Conservation (phyloP, 2,888 invertebrate species). For the Sisyra terminalis region DNA sequence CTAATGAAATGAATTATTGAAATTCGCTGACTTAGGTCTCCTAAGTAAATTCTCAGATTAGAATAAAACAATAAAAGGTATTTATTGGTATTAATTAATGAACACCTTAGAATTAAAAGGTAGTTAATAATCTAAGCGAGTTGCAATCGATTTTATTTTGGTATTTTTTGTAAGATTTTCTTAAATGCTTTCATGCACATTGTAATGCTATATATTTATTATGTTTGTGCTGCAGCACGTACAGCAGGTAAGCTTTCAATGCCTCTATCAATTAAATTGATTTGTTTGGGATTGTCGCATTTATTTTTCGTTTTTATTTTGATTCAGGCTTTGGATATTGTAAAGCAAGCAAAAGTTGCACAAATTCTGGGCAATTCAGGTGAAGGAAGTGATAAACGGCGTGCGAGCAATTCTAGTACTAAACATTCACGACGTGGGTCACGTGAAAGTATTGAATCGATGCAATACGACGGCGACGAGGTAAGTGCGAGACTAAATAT, state of each 20-base stretch:
- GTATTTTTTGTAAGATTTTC: too few relatives aligned
- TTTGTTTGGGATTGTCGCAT: neutral
- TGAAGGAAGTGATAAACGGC: slow-evolving; percentile 31
- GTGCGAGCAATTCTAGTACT: slow-evolving; percentile 21
- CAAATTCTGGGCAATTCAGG: slow-evolving; percentile 46
- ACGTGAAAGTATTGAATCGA: slow-evolving; percentile 53
- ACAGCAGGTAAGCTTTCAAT: slow-evolving; percentile 39
- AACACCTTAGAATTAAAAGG: too few relatives aligned
- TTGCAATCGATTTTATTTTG: too few relatives aligned
- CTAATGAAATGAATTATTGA: too few relatives aligned
- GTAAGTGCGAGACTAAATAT: slow-evolving; percentile 36
- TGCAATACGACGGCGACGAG: slow-evolving; percentile 58
- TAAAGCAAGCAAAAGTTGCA: slow-evolving; percentile 77
- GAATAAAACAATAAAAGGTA: too few relatives aligned
- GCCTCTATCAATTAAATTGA: neutral
- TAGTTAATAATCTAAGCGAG: too few relatives aligned
- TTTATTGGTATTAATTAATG: too few relatives aligned
- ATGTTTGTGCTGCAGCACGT: slow-evolving; percentile 37
- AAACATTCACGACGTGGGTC: slow-evolving; percentile 52
- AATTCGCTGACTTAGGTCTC: too few relatives aligned
- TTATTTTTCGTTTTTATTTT: slow-evolving; percentile 6
- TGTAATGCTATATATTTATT: slow-evolving; percentile 10
- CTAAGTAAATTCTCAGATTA: too few relatives aligned
- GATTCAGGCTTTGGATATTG: slow-evolving; percentile 72
- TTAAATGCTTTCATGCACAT: neutral